Conservation (phyloP, 2,113 vertebrate species). For the Miniopterus natalensis region DNA sequence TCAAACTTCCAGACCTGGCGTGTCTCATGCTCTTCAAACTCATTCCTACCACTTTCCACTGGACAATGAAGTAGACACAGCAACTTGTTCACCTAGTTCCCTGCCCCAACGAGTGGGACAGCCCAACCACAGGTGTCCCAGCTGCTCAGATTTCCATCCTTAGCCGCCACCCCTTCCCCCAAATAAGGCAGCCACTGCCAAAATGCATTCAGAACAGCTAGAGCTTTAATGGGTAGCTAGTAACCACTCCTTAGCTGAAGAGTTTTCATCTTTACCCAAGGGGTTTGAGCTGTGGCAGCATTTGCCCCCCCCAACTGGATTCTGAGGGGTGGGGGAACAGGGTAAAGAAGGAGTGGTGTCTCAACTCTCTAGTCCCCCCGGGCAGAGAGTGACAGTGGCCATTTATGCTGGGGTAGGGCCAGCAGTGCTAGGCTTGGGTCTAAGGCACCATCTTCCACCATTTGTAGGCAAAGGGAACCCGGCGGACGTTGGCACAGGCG, state of each 20-base stretch:
- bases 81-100: background rate
- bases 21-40: fast-evolving
- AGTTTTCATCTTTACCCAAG: too few relatives aligned
- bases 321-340: fast-evolving
- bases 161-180: fast-evolving
- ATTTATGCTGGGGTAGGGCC: fast-evolving
- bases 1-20: too few relatives aligned
- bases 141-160: fast-evolving
- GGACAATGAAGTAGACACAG: background rate
- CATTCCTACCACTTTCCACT: background rate
- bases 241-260: background rate
- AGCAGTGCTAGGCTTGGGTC: background rate
- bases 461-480: conserved; percentile 87
- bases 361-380: background rate
- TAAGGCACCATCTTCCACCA: conserved; percentile 92
- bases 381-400: fast-evolving
- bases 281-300: background rate
- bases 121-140: background rate
- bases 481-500: conserved; percentile 90
- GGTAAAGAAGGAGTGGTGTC: background rate
- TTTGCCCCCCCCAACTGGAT: background rate
- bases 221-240: conserved; percentile 55
- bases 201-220: background rate
- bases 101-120: fast-evolving
- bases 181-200: background rate